These are phyloP conservation scores for Bathynomus jamesi DNA, from an alignment of 1,140 invertebrate genomes.

Conservation along the genomic window DNA sequence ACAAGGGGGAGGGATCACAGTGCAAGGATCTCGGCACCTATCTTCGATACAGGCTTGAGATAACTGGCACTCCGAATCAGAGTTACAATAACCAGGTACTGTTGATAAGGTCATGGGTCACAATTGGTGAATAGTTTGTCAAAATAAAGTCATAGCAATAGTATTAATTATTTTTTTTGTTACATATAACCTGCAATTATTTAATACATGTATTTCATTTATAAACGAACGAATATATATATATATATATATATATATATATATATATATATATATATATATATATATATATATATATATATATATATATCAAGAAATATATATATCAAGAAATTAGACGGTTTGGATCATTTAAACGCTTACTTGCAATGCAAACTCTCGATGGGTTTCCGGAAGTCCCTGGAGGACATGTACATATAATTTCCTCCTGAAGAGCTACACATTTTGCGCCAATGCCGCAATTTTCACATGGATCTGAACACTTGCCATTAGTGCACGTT, in stretches of 20 bases:
- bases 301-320: background rate
- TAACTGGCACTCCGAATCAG: slow-evolving; percentile 39
- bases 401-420: slow-evolving; percentile 41
- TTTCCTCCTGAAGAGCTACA: slow-evolving; percentile 57
- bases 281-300: slow-evolving; percentile 1
- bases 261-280: background rate
- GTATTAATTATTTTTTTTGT: no score
- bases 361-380: slow-evolving; percentile 33
- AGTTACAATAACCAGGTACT: slow-evolving; percentile 37
- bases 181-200: no score
- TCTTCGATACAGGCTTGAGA: slow-evolving; percentile 40
- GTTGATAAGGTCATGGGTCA: background rate
- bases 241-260: slow-evolving; percentile 9
- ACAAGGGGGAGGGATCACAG: slow-evolving; percentile 38
- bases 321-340: background rate
- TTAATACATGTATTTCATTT: slow-evolving; percentile 30
- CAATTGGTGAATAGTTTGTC: background rate
- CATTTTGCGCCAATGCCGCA: slow-evolving; percentile 76
- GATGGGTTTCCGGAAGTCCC: slow-evolving; percentile 38
- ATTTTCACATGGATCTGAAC: slow-evolving; percentile 66
- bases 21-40: slow-evolving; percentile 50
- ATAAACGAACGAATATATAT: slow-evolving; percentile 37
- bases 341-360: slow-evolving; percentile 4
- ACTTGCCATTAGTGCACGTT: slow-evolving; percentile 65
- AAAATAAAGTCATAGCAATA: slow-evolving; percentile 24